A percentile compares a stretch with the other conserved stretches of the same genome.
These are phyloP conservation scores for Lottia gigantea DNA, from an alignment of 2,888 invertebrate genomes.

Conservation along the genomic window DNA sequence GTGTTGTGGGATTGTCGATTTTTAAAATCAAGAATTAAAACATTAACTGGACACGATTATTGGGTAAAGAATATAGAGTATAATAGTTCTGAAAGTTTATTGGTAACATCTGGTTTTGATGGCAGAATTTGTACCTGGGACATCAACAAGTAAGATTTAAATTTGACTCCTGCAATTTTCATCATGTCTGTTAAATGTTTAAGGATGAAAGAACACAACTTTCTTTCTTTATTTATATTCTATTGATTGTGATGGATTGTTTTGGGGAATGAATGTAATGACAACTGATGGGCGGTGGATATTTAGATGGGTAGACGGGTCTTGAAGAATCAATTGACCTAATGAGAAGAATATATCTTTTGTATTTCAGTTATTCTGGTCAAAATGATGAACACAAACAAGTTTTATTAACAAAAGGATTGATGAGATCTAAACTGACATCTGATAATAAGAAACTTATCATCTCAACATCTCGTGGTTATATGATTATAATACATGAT, in stretches of 20 bases:
- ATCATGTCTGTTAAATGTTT: too few species aligned
- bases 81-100: constrained; percentile 82
- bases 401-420: constrained; percentile 82
- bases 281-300: too few species aligned
- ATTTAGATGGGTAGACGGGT: too few species aligned
- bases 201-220: too few species aligned
- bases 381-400: constrained; percentile 42
- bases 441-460: constrained; percentile 89
- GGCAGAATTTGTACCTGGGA: constrained; percentile 95
- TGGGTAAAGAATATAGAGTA: constrained; percentile 98
- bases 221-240: too few species aligned
- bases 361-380: constrained; percentile 44
- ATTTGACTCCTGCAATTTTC: too few species aligned
- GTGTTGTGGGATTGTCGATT: constrained; percentile 93
- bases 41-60: constrained; percentile 87
- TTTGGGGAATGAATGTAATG: too few species aligned
- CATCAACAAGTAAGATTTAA: constrained; percentile 78
- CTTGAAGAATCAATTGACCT: too few species aligned
- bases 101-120: constrained; percentile 92
- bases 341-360: constrained; percentile 3
- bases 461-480: constrained; percentile 90
- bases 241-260: constrained; percentile 5
- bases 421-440: constrained; percentile 88
- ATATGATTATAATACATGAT: constrained; percentile 89
- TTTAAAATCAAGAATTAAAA: constrained; percentile 80